Conservation (phyloP, 2,888 invertebrate species). For the Dynastes tityus region DNA sequence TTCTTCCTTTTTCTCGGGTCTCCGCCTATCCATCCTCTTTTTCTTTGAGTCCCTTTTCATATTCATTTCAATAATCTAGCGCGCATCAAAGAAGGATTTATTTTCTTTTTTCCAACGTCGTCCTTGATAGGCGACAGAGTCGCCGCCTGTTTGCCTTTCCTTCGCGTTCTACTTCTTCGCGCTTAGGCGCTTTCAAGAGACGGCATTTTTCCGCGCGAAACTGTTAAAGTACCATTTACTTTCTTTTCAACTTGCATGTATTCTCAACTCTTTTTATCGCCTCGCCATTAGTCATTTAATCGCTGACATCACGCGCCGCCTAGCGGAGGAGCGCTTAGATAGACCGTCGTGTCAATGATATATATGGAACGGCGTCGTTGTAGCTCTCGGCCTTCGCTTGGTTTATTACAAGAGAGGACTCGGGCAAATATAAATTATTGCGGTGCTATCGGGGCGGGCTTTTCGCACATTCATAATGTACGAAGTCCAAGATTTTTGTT, state of each 20-base stretch:
- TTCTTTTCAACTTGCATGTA: slow-evolving; percentile 19
- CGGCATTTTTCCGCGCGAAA: slow-evolving; percentile 14
- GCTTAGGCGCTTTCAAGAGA: neutral
- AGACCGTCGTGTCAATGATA: slow-evolving; percentile 26
- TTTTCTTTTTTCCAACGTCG: slow-evolving; percentile 20
- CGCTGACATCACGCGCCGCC: slow-evolving; percentile 24
- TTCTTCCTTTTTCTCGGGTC: neutral
- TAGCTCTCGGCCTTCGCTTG: neutral
- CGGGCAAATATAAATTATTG: slow-evolving; percentile 35
- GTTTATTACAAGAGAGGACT: slow-evolving; percentile 36
- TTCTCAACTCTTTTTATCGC: slow-evolving; percentile 31
- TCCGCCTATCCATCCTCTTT: too few relatives aligned
- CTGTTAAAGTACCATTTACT: slow-evolving; percentile 28
- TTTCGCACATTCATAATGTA: slow-evolving; percentile 12
- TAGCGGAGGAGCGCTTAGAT: neutral
- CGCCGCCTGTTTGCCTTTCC: neutral
- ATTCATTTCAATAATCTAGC: slow-evolving; percentile 34
- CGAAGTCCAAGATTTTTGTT: neutral
- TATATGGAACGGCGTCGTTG: neutral
- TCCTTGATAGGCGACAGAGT: neutral
- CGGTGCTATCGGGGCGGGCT: neutral
- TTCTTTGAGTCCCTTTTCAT: neutral
- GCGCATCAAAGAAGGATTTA: slow-evolving; percentile 31
- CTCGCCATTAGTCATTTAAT: slow-evolving; percentile 41
- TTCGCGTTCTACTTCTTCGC: neutral